Evolutionary conservation across 1,140 invertebrate genomes (phyloP), one percentile per base, ranked within the genome.

Genomic region (Centruroides vittatus): DNA sequence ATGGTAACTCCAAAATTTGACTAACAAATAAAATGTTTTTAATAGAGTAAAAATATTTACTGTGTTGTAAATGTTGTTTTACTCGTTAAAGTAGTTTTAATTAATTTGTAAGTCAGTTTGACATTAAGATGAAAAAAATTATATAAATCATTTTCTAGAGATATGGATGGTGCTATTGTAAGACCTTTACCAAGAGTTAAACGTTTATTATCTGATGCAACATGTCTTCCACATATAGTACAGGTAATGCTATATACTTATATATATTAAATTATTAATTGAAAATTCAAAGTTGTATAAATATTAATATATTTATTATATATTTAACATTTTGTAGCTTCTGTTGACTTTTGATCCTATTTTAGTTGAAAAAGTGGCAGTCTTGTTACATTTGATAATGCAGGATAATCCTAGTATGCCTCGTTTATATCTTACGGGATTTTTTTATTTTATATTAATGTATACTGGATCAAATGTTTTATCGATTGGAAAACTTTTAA

Each of bases 401-500:
- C 82, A 86, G 70, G 95, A 99, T 74, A 99, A 99, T 78, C 91
- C 93, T 1, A 84, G 88, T 68, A 84, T 98, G 67, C 88, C 93
- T 0, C 90, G 93, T 70, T 79, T 99, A 12, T 98, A 98, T 73
- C 78, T 93, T 55, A 94, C 92, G 0, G 97, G 97, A 7, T 84
- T 96, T 9, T 99, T 99, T 74, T 99, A 90, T 76, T 99, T 99
- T 73, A 97, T 99, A 76, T 81, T 99, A 51, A 94, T 99, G 89
- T 99, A 99, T 73, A 99, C 92, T 9, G 97, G 97, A 8, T 98
- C 93, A 5, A 99, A 99, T 73, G 84, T 99, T 36, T 75, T 99
- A 53, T 95, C 96, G 1, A 86, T 99, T 60, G 95, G 94, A 0
- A 82, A 84, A 66, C 94, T 99, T 73, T 78, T 99, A 34, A 85